phyloP scores from a whole-genome alignment of 2,888 invertebrate genomes.

The Ptilodon capucinus region DNA sequence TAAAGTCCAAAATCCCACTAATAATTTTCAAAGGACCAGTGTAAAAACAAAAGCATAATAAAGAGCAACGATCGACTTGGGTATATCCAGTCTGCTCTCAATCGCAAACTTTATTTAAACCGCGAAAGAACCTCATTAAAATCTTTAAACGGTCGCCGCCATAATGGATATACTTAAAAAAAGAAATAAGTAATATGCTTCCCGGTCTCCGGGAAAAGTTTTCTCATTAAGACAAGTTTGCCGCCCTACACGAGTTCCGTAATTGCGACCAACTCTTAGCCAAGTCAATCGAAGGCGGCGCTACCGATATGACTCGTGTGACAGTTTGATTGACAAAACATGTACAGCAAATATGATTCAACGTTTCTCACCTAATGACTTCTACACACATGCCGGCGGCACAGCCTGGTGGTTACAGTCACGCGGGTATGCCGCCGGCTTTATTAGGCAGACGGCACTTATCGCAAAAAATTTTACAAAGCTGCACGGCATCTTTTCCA shows the following conservation, averaged over 20 bases:
- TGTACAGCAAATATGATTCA: too few relatives aligned
- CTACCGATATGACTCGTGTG: neutral
- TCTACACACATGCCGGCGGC: too few relatives aligned
- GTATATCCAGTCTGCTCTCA: neutral
- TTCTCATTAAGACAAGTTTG: conserved; percentile 50
- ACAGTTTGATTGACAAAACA: neutral
- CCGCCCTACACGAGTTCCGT: conserved; percentile 35
- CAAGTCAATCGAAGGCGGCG: conserved; percentile 28
- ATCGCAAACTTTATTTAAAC: neutral
- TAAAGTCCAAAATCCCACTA: too few relatives aligned
- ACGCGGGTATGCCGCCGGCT: too few relatives aligned
- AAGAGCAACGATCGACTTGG: too few relatives aligned
- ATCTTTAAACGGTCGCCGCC: conserved; percentile 13
- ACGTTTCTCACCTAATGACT: too few relatives aligned
- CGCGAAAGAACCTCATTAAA: conserved; percentile 25
- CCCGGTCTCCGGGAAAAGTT: conserved; percentile 37
- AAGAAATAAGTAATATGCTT: conserved; percentile 31
- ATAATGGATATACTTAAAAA: conserved; percentile 26
- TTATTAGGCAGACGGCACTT: too few relatives aligned
- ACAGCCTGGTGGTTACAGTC: too few relatives aligned
- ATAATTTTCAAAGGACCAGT: too few relatives aligned
- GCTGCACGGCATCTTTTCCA: too few relatives aligned
- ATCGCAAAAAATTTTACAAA: too few relatives aligned
- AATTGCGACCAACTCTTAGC: conserved; percentile 41
- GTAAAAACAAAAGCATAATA: too few relatives aligned